phyloP scores from a whole-genome alignment of 1,140 invertebrate genomes.

The Antheraea pernyi region DNA sequence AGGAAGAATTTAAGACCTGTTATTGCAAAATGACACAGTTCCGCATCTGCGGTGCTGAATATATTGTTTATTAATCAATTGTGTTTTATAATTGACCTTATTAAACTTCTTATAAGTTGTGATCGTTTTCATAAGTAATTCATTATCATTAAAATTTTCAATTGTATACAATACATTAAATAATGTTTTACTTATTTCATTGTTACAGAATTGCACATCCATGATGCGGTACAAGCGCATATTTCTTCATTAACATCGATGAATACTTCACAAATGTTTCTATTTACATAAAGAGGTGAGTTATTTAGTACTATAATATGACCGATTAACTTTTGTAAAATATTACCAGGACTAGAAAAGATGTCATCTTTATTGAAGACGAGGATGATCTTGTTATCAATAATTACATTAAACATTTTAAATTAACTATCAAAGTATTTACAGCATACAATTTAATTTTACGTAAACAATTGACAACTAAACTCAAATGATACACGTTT shows the following conservation, averaged over 20 bases:
- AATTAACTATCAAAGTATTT: no score
- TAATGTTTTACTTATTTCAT: background rate
- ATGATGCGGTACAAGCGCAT: background rate
- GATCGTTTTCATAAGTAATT: background rate
- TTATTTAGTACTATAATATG: background rate
- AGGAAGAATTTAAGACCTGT: no score
- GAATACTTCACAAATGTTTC: background rate
- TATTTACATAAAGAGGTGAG: slow-evolving; percentile 6
- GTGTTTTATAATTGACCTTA: no score
- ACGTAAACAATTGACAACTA: no score
- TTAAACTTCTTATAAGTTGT: background rate
- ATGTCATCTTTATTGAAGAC: no score
- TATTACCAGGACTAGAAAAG: background rate
- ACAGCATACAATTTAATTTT: no score
- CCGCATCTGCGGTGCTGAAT: no score
- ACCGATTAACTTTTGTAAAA: background rate
- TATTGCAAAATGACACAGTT: no score
- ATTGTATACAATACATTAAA: background rate
- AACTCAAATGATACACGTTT: no score
- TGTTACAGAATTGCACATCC: background rate
- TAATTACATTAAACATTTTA: no score
- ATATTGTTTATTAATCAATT: no score
- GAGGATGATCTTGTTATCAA: no score
- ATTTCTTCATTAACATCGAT: background rate
- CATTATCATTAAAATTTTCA: background rate